A percentile compares a stretch with the other conserved stretches of the same genome.
Conservation (phyloP, 2,888 invertebrate genomes). For the Plusia festucae region DNA sequence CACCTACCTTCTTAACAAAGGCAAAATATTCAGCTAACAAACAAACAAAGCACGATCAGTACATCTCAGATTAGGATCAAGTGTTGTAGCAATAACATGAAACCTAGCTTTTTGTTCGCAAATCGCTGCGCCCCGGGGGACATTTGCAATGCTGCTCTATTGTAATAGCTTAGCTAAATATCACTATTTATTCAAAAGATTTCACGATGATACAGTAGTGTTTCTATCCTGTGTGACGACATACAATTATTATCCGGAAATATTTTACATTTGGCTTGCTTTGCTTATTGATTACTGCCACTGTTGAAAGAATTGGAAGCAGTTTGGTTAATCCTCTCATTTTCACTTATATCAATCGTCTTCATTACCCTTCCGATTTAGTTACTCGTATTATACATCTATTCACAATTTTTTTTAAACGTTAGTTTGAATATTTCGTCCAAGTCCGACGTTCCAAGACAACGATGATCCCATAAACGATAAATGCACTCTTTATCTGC, state of each 20-base stretch:
- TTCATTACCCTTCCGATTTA: too few relatives aligned
- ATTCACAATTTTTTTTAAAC: too few relatives aligned
- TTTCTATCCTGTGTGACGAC: conserved; percentile 15
- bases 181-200: conserved; percentile 48
- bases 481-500: background rate
- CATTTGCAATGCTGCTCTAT: conserved; percentile 36
- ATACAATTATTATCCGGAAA: conserved; percentile 15
- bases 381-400: too few relatives aligned
- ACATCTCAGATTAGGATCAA: conserved; percentile 37
- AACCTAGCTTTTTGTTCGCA: conserved; percentile 55
- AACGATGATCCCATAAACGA: too few relatives aligned
- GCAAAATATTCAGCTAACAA: background rate
- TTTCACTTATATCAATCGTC: too few relatives aligned
- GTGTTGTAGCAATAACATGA: conserved; percentile 38
- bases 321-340: too few relatives aligned
- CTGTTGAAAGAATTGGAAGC: background rate
- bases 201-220: conserved; percentile 34
- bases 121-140: conserved; percentile 59
- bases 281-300: background rate
- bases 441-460: too few relatives aligned
- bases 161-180: conserved; percentile 54
- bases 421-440: too few relatives aligned
- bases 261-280: background rate
- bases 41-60: conserved; percentile 35
- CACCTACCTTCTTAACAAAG: background rate